Conservation (phyloP, 2,113 vertebrate species). For the Pipra filicauda region DNA sequence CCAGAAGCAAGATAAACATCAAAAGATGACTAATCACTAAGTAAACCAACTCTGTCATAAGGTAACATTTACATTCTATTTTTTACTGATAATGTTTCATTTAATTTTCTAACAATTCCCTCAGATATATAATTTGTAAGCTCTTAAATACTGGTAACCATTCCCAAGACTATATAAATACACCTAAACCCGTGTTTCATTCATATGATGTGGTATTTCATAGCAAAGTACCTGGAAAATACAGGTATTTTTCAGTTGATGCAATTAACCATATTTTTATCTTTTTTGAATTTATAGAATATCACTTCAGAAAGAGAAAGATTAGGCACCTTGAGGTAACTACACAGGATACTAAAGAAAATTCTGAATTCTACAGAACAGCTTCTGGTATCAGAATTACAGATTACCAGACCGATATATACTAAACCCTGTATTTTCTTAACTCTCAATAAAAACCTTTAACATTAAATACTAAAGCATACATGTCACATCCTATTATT, state of each 20-base stretch:
- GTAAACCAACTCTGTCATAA: not conserved
- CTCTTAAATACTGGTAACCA: not conserved
- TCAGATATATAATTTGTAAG: not conserved
- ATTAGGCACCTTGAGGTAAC: not conserved
- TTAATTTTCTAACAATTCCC: not conserved
- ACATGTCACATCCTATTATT: not conserved
- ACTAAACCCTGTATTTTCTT: not conserved
- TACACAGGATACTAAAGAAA: not conserved
- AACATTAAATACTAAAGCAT: not conserved
- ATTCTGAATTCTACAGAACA: not conserved
- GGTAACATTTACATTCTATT: not conserved
- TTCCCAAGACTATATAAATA: not conserved
- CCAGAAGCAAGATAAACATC: not conserved
- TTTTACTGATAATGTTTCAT: not conserved
- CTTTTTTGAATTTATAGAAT: not conserved
- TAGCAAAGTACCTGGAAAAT: not conserved
- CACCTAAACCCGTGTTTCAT: not conserved
- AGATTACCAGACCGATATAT: not conserved
- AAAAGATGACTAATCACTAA: not conserved
- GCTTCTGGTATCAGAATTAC: not conserved
- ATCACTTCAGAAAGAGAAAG: not conserved
- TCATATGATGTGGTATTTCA: not conserved
- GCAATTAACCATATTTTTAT: not conserved
- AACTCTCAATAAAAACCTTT: not conserved
- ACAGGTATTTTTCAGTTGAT: not conserved